Percentiles rank a stretch among this genome's conserved stretches.
These are phyloP conservation scores for Synergus gifuensis DNA, from an alignment of 2,888 invertebrate genomes.

Conservation along the genomic window DNA sequence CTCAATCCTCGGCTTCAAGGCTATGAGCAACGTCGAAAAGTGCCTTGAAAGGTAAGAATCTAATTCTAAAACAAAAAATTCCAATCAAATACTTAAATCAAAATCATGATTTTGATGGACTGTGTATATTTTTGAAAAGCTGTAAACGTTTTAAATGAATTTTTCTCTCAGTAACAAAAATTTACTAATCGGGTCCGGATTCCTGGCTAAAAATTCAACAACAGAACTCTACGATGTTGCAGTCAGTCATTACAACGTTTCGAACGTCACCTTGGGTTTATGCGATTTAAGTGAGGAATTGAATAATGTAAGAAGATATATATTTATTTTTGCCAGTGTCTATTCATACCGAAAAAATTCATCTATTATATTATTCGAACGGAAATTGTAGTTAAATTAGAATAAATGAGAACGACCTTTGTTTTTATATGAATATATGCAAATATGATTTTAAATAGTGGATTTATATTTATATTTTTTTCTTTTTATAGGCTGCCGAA, in stretches of 20 bases:
- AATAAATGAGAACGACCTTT: not conserved
- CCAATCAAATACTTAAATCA: not conserved
- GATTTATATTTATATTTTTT: not conserved
- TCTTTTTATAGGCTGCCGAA: constrained; percentile 88
- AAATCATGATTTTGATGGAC: too few relatives aligned
- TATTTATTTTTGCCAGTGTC: too few relatives aligned
- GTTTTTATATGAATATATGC: not conserved
- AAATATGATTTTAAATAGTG: not conserved
- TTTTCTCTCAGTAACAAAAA: constrained; percentile 79
- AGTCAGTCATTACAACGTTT: constrained; percentile 76
- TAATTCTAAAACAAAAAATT: not conserved
- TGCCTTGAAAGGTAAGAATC: constrained; percentile 86
- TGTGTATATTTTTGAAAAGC: too few relatives aligned
- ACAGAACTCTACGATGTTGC: constrained; percentile 80
- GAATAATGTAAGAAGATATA: constrained; percentile 82
- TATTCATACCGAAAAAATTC: not conserved
- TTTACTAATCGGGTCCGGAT: constrained; percentile 77
- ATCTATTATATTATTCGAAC: not conserved
- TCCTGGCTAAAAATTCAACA: constrained; percentile 79
- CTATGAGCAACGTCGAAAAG: constrained; percentile 91
- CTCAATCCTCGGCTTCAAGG: constrained; percentile 97
- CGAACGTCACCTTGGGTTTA: constrained; percentile 80
- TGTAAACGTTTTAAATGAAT: too few relatives aligned
- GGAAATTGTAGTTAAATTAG: not conserved
- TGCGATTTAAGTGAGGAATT: constrained; percentile 88